Evolutionary conservation across 2,113 vertebrate species (phyloP).

Genomic region (Plecturocebus donacophilus): DNA sequence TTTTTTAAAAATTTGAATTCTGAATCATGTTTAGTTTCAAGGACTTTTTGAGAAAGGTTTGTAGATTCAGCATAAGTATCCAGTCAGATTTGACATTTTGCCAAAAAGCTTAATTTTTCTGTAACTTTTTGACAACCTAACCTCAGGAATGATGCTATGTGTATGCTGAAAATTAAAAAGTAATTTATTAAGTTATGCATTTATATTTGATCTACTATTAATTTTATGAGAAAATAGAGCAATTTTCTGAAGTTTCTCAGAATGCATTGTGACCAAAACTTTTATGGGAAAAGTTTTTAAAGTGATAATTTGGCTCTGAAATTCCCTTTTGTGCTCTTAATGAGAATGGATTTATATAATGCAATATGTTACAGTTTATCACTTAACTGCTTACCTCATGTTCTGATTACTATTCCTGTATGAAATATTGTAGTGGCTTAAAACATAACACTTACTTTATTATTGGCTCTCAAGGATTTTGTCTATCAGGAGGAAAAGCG

Average conservation of each 20-base stretch:
- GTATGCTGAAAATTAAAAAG: background rate
- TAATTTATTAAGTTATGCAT: background rate
- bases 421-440: background rate
- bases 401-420: background rate
- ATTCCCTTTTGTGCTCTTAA: background rate
- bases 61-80: background rate
- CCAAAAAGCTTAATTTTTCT: background rate
- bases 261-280: background rate
- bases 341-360: background rate
- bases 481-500: background rate
- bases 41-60: background rate
- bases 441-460: background rate
- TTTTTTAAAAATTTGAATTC: background rate
- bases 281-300: background rate
- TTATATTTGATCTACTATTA: background rate
- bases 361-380: background rate
- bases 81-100: background rate
- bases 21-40: background rate
- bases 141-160: background rate
- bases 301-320: background rate
- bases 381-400: background rate
- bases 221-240: background rate
- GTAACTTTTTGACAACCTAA: background rate
- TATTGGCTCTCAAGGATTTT: background rate
- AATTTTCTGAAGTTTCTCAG: background rate